phyloP scores from a whole-genome alignment of 2,797 vertebrate genomes.

The Capromys pilorides region DNA sequence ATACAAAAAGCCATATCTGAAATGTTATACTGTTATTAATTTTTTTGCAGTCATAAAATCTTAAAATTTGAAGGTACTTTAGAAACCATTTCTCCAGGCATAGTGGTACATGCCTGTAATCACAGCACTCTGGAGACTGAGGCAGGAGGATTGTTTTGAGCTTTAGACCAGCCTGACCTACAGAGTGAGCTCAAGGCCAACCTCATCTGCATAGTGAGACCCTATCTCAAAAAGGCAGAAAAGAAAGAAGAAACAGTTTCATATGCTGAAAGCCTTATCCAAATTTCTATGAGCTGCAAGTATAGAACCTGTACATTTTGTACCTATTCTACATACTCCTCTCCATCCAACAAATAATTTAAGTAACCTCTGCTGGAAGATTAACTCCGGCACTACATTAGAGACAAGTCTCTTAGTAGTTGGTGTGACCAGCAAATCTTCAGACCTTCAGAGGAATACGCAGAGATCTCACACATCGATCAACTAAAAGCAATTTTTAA shows the following conservation, averaged over 20 bases:
- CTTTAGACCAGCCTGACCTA: too few relatives aligned
- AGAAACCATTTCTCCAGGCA: constrained; percentile 25
- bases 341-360: constrained; percentile 50
- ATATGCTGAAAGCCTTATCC: constrained; percentile 17
- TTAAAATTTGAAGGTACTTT: constrained; percentile 48
- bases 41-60: constrained; percentile 52
- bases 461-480: background rate
- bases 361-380: constrained; percentile 47
- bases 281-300: constrained; percentile 44
- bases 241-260: constrained; percentile 28
- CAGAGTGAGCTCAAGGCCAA: too few relatives aligned
- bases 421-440: background rate
- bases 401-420: background rate
- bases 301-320: background rate
- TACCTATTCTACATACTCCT: background rate
- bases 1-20: constrained; percentile 38
- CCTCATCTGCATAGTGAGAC: too few relatives aligned
- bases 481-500: constrained; percentile 14
- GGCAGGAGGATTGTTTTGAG: too few relatives aligned
- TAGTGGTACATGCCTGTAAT: too few relatives aligned
- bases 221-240: too few relatives aligned
- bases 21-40: constrained; percentile 35
- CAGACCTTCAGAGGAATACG: constrained; percentile 13
- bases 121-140: too few relatives aligned
- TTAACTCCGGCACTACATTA: background rate